Base-by-base conservation (phyloP, 2,888 invertebrate genomes). In the Nasonia oneida region DNA sequence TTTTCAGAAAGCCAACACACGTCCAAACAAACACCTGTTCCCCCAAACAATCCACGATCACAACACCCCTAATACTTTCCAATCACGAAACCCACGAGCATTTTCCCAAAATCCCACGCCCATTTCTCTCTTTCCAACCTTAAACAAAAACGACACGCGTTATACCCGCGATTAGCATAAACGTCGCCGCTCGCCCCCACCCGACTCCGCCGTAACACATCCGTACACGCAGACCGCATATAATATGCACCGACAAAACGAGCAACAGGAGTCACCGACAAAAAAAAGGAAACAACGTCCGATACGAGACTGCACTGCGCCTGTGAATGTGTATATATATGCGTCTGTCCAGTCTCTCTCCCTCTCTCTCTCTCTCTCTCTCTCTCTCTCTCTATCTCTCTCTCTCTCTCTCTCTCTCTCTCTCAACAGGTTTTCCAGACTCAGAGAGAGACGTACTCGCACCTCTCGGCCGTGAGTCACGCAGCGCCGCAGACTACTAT, bases 361-460 rank as follows among this genome's bases (percentile, higher is more conserved):
- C 1, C 29, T 29, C 29, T 29, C 29, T 29, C 29, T 29, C 29
- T 29, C 29, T 1, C 29, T 29, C 29, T 29, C 29, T 64, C 64
- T 29, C 29, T 29, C 29, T 29, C 29, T 29, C 2, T 29, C 29
- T 64, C 64, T 23, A 0, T 23, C 29, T 29, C 29, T 29, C 29
- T 29, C 29, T 29, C 29, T 29, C 29, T 64, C 64, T 23, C 29
- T 29, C 29, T 29, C 29, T 29, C 29, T 29, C 29, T 29, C 29
- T 29, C 29, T 64, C 64, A 33, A 64, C 29, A 64, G 64, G 64
- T 64, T 64, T 64, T 57, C 57, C 57, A 57, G 57, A 57, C 57
- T 57, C 57, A 18, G n/a, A 57, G 57, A n/a, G 53, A 53, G 57
- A 57, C 57, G 57, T 57, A 57, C 57, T 57, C 57, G 18, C 57